Conservation (phyloP, 2,113 vertebrate genomes). For the Cichladusa arquata region DNA sequence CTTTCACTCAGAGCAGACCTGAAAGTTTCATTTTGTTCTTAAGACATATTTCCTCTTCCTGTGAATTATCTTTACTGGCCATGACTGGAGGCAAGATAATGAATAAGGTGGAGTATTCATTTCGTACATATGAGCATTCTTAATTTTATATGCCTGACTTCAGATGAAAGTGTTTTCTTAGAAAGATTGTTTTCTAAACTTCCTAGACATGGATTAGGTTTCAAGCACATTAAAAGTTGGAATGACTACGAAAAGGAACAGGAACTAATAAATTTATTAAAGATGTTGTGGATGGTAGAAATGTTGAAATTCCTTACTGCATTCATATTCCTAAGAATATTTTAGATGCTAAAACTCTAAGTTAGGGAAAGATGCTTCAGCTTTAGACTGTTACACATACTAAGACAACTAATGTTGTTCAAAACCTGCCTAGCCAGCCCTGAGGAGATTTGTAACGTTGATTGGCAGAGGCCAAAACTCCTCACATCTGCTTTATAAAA, state of each 20-base stretch:
- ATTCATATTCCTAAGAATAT: neutral
- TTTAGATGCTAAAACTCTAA: neutral
- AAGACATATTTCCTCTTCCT: slow-evolving; percentile 14
- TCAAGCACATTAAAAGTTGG: neutral
- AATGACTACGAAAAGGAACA: neutral
- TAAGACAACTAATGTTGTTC: neutral
- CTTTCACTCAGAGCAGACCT: slow-evolving; percentile 3
- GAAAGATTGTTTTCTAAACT: slow-evolving; percentile 7
- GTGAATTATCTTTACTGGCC: neutral
- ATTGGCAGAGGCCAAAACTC: neutral
- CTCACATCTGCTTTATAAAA: neutral
- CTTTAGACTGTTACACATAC: neutral
- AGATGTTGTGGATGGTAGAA: neutral
- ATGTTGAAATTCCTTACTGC: neutral
- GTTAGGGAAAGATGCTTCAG: neutral
- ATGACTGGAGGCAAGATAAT: slow-evolving; percentile 24
- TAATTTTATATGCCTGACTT: slow-evolving; percentile 31
- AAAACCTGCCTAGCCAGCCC: neutral
- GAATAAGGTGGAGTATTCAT: slow-evolving; percentile 26
- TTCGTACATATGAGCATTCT: neutral
- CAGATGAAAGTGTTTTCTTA: slow-evolving; percentile 17
- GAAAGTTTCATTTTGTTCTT: slow-evolving; percentile 31
- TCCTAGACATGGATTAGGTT: neutral
- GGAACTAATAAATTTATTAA: neutral
- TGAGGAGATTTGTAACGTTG: neutral